phyloP scores from a whole-genome alignment of 2,888 invertebrate species.

The Apodemia zela region DNA sequence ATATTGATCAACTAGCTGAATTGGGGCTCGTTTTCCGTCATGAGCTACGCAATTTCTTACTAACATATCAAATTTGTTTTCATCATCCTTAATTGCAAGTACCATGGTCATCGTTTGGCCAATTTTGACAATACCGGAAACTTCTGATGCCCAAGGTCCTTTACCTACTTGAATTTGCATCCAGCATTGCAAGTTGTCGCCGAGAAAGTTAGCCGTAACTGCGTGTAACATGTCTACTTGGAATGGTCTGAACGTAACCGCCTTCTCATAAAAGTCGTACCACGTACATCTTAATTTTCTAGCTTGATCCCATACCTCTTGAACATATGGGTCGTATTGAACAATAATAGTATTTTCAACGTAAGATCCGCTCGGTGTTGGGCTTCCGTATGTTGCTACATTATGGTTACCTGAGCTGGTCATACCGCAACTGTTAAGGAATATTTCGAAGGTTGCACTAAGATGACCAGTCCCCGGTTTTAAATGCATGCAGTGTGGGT shows the following conservation, averaged over 20 bases:
- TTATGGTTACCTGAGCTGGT: slow-evolving; percentile 95
- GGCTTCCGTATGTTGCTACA: slow-evolving; percentile 90
- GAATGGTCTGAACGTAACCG: slow-evolving; percentile 96
- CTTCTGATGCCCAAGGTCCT: slow-evolving; percentile 98
- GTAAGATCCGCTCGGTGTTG: slow-evolving; percentile 94
- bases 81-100: slow-evolving; percentile 95
- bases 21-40: slow-evolving; percentile 95
- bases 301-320: slow-evolving; percentile 97
- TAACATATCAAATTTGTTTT: slow-evolving; percentile 97
- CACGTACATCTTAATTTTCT: slow-evolving; percentile 95
- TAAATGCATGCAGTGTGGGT: slow-evolving; percentile 93
- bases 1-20: slow-evolving; percentile 95
- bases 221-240: slow-evolving; percentile 97
- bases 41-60: slow-evolving; percentile 97
- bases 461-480: slow-evolving; percentile 95
- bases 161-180: slow-evolving; percentile 98
- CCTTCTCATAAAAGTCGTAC: slow-evolving; percentile 98
- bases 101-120: slow-evolving; percentile 99
- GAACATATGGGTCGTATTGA: slow-evolving; percentile 96
- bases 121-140: slow-evolving; percentile 96
- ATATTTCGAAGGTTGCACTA: slow-evolving; percentile 95
- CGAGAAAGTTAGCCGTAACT: slow-evolving; percentile 96
- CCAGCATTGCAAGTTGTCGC: slow-evolving; percentile 97
- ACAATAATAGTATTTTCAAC: slow-evolving; percentile 97
- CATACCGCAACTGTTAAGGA: slow-evolving; percentile 96